These are phyloP conservation scores for Anorthoa munda DNA, from an alignment of 2,888 invertebrate species.

Conservation along the genomic window DNA sequence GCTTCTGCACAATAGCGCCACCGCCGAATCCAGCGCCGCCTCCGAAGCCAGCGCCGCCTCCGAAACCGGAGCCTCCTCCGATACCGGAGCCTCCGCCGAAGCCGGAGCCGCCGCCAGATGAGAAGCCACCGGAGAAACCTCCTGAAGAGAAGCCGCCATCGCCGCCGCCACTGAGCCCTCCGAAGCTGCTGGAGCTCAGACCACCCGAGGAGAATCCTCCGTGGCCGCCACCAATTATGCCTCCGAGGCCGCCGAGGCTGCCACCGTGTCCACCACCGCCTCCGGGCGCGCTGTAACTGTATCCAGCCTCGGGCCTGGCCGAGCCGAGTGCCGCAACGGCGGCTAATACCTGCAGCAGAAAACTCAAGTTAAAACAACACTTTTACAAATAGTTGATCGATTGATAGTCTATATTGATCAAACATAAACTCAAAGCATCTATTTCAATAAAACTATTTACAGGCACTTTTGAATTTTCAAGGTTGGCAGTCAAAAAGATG, in stretches of 20 bases:
- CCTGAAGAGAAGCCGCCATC: slow-evolving; percentile 73
- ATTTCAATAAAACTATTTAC: too few species aligned
- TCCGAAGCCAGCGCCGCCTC: too few species aligned
- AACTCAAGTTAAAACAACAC: slow-evolving; percentile 70
- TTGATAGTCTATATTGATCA: slow-evolving; percentile 70
- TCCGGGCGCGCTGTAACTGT: slow-evolving; percentile 90
- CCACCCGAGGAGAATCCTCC: slow-evolving; percentile 82
- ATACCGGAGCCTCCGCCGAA: too few species aligned
- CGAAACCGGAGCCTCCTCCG: too few species aligned
- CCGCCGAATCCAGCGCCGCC: too few species aligned
- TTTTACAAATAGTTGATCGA: slow-evolving; percentile 62
- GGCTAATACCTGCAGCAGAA: slow-evolving; percentile 87
- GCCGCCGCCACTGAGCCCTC: slow-evolving; percentile 73
- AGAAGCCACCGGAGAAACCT: slow-evolving; percentile 77
- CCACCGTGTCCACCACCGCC: slow-evolving; percentile 70
- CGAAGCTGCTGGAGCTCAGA: slow-evolving; percentile 82
- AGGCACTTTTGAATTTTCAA: too few species aligned
- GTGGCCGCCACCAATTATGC: slow-evolving; percentile 77
- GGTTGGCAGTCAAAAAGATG: too few species aligned
- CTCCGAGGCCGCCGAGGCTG: slow-evolving; percentile 76
- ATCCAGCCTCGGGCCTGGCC: slow-evolving; percentile 92
- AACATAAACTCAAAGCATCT: too few species aligned
- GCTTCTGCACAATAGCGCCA: slow-evolving; percentile 93
- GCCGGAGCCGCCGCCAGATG: slow-evolving; percentile 54
- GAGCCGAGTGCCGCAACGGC: slow-evolving; percentile 91